Conservation (phyloP, 2,888 invertebrate genomes). For the Cephus sareptanus region DNA sequence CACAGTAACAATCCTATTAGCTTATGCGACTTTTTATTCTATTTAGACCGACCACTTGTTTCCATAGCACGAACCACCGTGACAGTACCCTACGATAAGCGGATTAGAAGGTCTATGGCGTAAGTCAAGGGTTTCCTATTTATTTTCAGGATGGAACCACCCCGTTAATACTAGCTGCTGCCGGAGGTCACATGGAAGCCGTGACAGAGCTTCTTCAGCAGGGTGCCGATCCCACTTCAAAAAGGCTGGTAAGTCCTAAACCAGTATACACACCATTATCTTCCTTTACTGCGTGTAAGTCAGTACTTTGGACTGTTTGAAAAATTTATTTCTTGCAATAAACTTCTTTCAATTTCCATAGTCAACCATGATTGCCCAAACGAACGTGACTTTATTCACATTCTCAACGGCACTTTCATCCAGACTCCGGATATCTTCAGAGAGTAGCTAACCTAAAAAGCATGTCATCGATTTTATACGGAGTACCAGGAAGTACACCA, state of each 20-base stretch:
- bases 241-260: slow-evolving; percentile 75
- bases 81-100: too few species aligned
- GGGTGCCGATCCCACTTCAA: slow-evolving; percentile 89
- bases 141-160: slow-evolving; percentile 90
- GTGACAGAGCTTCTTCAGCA: slow-evolving; percentile 88
- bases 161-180: slow-evolving; percentile 90
- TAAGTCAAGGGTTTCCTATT: background rate
- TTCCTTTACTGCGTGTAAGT: background rate
- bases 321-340: background rate
- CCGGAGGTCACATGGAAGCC: slow-evolving; percentile 90
- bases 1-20: too few species aligned
- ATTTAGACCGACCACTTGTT: too few species aligned
- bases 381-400: background rate
- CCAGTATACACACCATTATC: slow-evolving; percentile 15
- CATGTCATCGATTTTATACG: background rate
- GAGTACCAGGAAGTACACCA: background rate
- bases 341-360: background rate
- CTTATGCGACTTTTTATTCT: too few species aligned
- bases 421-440: too few species aligned
- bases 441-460: background rate
- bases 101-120: too few species aligned
- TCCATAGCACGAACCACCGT: too few species aligned
- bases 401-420: background rate
- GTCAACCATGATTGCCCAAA: background rate
- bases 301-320: background rate